Conservation (phyloP, 1,140 invertebrate genomes). For the Gryllus bimaculatus region DNA sequence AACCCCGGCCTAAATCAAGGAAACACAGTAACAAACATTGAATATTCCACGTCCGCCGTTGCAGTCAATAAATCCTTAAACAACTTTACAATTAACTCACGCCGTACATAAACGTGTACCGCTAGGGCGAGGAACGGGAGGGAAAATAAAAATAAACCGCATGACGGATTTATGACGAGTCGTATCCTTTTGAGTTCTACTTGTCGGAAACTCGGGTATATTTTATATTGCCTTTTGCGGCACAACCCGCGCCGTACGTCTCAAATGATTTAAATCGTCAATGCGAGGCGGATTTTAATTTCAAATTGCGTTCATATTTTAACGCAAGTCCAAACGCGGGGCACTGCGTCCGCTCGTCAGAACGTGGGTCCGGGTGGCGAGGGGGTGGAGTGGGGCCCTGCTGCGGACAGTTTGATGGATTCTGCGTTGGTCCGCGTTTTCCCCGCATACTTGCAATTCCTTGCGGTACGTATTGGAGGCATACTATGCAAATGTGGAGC, state of each 20-base stretch:
- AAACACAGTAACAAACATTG: conserved; percentile 1
- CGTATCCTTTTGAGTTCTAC: not conserved
- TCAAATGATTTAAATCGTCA: not conserved
- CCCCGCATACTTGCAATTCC: too few relatives aligned
- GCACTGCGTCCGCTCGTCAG: too few relatives aligned
- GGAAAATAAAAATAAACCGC: not conserved
- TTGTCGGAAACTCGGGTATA: not conserved
- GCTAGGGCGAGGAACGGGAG: not conserved
- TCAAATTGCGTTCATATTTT: not conserved
- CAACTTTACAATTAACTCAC: not conserved
- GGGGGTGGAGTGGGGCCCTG: too few relatives aligned
- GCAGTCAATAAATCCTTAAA: conserved; percentile 5
- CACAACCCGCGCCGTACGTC: not conserved
- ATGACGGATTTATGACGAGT: conserved; percentile 1
- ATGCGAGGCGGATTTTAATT: not conserved
- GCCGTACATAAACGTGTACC: not conserved
- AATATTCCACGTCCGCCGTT: not conserved
- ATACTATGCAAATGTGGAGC: too few relatives aligned
- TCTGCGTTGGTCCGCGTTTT: too few relatives aligned
- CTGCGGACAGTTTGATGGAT: too few relatives aligned
- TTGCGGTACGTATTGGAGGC: too few relatives aligned
- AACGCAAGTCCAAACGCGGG: not conserved
- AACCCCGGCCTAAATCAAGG: not conserved
- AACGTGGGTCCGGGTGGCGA: too few relatives aligned
- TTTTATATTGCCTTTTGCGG: not conserved